phyloP scores from a whole-genome alignment of 2,888 invertebrate genomes.

The Pyrrhia umbra region DNA sequence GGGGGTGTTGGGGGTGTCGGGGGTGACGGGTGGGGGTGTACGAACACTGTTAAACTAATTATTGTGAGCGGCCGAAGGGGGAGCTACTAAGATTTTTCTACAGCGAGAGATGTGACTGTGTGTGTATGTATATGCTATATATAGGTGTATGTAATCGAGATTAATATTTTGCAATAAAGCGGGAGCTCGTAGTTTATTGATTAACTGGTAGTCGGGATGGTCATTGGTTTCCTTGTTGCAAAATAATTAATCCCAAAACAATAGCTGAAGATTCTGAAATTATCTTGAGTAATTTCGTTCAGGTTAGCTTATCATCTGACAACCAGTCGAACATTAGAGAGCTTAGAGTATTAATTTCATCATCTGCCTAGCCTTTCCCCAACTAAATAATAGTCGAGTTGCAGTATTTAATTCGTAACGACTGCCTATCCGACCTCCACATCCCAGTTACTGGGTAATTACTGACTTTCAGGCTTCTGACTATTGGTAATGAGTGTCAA shows the following conservation, averaged over 20 bases:
- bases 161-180: slow-evolving; percentile 65
- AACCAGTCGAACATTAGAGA: too few relatives aligned
- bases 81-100: slow-evolving; percentile 78
- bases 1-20: slow-evolving; percentile 46
- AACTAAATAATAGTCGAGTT: too few relatives aligned
- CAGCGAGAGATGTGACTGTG: slow-evolving; percentile 66
- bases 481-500: too few relatives aligned
- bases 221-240: slow-evolving; percentile 35
- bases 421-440: too few relatives aligned
- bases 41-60: slow-evolving; percentile 84
- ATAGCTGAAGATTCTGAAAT: background rate
- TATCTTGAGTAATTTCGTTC: accelerated
- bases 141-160: slow-evolving; percentile 54
- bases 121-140: slow-evolving; percentile 63
- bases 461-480: too few relatives aligned
- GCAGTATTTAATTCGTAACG: too few relatives aligned
- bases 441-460: too few relatives aligned
- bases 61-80: slow-evolving; percentile 74
- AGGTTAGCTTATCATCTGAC: too few relatives aligned
- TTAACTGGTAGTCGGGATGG: slow-evolving; percentile 26
- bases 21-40: slow-evolving; percentile 62
- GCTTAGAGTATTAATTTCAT: too few relatives aligned
- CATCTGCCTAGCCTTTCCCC: too few relatives aligned
- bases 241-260: slow-evolving; percentile 19
- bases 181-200: slow-evolving; percentile 50